Percentiles rank a stretch among this genome's conserved stretches.
These are phyloP conservation scores for Scaeva pyrastri DNA, from an alignment of 2,888 invertebrate genomes.

Conservation along the genomic window DNA sequence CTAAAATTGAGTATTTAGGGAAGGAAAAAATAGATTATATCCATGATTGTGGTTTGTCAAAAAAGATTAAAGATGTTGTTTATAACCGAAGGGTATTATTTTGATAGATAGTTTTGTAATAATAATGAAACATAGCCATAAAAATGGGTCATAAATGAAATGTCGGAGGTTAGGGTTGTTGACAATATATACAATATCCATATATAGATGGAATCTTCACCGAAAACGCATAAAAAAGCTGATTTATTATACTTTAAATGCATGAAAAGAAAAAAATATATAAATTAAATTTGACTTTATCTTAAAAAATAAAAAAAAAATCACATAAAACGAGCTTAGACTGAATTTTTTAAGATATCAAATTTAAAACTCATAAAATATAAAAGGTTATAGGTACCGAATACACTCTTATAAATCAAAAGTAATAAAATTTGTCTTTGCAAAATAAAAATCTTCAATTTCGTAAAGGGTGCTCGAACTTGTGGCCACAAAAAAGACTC, in stretches of 20 bases:
- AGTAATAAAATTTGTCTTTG: no score
- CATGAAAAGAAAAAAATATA: no score
- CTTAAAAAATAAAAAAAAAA: neutral
- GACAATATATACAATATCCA: no score
- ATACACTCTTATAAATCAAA: no score
- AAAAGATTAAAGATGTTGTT: conserved; percentile 67
- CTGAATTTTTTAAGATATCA: no score
- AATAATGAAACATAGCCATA: conserved; percentile 16
- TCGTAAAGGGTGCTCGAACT: no score
- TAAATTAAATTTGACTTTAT: neutral
- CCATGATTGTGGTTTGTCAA: conserved; percentile 72
- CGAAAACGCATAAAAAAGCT: neutral
- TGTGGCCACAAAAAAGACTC: no score
- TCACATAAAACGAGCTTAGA: no score
- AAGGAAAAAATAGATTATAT: conserved; percentile 60
- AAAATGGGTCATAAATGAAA: conserved; percentile 26
- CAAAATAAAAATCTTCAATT: no score
- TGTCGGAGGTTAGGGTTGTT: conserved; percentile 7
- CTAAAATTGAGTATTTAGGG: conserved; percentile 53
- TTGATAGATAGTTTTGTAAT: conserved; percentile 45
- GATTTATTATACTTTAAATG: conserved; percentile 24
- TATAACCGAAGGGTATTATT: conserved; percentile 40
- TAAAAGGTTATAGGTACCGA: no score
- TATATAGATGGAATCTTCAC: no score
- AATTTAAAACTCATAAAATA: no score